Percentiles rank a stretch among this genome's conserved stretches.
phyloP scores from a whole-genome alignment of 2,888 invertebrate species.

The Stramonita haemastoma region DNA sequence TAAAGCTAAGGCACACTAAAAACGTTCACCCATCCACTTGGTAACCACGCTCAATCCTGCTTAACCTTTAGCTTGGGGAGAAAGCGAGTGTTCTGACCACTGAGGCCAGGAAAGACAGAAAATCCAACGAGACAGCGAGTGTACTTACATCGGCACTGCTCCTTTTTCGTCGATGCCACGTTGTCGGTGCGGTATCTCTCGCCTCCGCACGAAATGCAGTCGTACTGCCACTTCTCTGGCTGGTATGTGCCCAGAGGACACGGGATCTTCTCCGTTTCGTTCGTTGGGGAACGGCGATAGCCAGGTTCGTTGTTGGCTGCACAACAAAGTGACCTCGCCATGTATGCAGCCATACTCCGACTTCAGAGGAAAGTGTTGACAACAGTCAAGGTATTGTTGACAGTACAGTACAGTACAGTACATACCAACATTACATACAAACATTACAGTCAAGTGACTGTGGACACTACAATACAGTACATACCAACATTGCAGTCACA shows the following conservation, averaged over 20 bases:
- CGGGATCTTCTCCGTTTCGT: constrained; percentile 39
- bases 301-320: constrained; percentile 49
- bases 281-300: constrained; percentile 28
- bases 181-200: constrained; percentile 45
- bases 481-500: no score
- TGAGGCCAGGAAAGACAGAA: background rate
- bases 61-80: background rate
- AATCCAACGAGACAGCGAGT: background rate
- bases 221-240: constrained; percentile 44
- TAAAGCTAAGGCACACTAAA: no score
- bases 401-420: no score
- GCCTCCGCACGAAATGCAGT: constrained; percentile 45
- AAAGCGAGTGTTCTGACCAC: no score
- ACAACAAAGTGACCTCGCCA: background rate
- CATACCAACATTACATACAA: no score
- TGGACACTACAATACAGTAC: no score
- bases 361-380: no score
- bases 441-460: no score
- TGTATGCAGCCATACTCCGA: no score
- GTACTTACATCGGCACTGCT: constrained; percentile 52
- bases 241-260: constrained; percentile 52
- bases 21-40: no score
- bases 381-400: no score
- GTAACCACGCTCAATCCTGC: background rate
- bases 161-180: constrained; percentile 28